Evolutionary conservation across 2,113 vertebrate species (phyloP), one percentile per base, ranked within the genome.

Genomic region (Neogobius melanostomus): DNA sequence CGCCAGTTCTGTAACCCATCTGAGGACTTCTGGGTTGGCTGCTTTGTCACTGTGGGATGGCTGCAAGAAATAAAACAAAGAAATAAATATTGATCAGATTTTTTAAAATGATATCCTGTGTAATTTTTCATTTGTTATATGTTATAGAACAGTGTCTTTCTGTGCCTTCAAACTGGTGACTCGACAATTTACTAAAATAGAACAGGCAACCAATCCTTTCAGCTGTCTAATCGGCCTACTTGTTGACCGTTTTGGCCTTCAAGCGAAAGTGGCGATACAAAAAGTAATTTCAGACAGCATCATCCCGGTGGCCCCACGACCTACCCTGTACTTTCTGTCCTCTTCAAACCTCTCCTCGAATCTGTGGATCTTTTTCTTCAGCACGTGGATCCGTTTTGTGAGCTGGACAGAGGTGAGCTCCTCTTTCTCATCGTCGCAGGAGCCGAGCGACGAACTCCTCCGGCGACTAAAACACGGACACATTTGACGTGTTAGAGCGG

Each of bases 41-140:
- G 93, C 96, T 92, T 99, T 99, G 82, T 99, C 98, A 0, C 96
- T 91, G 85, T 99, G 97, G 49, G 97, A 98, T 16, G 98, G 98
- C 98, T 99, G 76, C 0, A 36, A 36, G 60, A 11, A 49, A n/a
- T 45, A 17, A 61, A 65, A 21, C 43, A 74, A 5, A 60, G 50
- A 7, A 60, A 36, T 36, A 36, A 36, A 4, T 36, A 36, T 36
- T 21, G 1, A 21, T 21, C 21, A 21, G 21, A 21, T 36, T 3
- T 28, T 36, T 36, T 36, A 5, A 36, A 36, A 3, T 36, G 0
- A 36, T 5, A 36, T 36, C 28, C 4, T 36, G 28, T 0, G 28
- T 36, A 10, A 28, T 11, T 28, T 8, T 16, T 14, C 6, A 57
- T 36, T 42, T 7, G 4, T 59, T 42, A 6, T 14, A 15, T 52